A percentile compares a stretch with the other conserved stretches of the same genome.
phyloP scores from a whole-genome alignment of 2,797 vertebrate species.

The Girardinus metallicus region DNA sequence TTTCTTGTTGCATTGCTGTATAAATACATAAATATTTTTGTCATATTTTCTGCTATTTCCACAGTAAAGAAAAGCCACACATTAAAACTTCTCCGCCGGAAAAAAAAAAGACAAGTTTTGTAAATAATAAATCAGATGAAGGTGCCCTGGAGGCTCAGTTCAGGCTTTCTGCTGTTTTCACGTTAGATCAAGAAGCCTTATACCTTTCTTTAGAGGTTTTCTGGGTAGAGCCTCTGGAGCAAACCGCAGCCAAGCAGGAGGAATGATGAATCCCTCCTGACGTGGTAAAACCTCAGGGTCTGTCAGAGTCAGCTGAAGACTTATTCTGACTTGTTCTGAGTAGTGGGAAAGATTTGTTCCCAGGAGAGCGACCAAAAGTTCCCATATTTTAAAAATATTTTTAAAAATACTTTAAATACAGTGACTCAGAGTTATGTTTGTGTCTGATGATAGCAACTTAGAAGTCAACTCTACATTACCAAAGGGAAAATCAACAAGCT shows the following conservation, averaged over 20 bases:
- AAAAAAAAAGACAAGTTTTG: not conserved
- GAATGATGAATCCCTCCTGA: not conserved
- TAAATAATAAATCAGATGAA: not conserved
- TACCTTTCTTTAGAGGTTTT: too few species aligned
- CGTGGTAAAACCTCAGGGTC: not conserved
- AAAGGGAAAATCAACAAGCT: not conserved
- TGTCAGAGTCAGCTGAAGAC: not conserved
- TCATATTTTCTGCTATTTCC: not conserved
- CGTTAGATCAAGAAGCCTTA: not conserved
- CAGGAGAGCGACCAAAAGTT: too few species aligned
- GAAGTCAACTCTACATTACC: not conserved
- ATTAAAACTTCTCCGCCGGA: not conserved
- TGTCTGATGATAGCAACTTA: not conserved
- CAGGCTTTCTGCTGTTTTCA: not conserved
- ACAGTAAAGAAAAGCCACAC: too few species aligned
- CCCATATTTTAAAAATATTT: not conserved
- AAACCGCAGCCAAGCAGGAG: not conserved
- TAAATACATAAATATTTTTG: not conserved
- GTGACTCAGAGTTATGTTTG: not conserved
- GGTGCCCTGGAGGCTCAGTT: not conserved
- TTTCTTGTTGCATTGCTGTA: not conserved
- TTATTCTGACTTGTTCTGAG: not conserved
- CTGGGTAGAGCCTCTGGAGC: too few species aligned
- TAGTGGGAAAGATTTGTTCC: too few species aligned
- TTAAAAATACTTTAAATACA: not conserved